phyloP scores from a whole-genome alignment of 2,888 invertebrate species.

The Pseudococcus viburni region DNA sequence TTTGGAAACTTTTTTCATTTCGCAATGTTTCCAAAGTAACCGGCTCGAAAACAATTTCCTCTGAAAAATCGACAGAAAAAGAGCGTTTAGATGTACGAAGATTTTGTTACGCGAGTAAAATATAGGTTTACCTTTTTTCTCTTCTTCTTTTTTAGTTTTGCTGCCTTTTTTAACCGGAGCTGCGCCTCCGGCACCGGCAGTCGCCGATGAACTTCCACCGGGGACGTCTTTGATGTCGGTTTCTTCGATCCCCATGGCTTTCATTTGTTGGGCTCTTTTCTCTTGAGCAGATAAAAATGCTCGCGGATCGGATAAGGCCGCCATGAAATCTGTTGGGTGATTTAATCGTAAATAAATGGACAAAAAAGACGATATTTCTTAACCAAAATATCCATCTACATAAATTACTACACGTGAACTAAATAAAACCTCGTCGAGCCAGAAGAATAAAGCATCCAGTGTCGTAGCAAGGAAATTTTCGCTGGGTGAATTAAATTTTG shows the following conservation, averaged over 20 bases:
- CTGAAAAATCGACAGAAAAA: conserved; percentile 68
- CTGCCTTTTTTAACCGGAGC: conserved; percentile 70
- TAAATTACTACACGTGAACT: no score
- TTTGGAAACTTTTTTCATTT: conserved; percentile 91
- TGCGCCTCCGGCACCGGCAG: conserved; percentile 68
- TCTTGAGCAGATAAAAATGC: conserved; percentile 91
- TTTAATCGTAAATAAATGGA: no score
- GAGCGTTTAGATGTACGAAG: no score
- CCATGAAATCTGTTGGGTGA: conserved; percentile 87
- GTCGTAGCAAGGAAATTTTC: no score
- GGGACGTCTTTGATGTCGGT: conserved; percentile 73
- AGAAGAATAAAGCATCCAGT: no score
- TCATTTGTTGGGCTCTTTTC: conserved; percentile 92
- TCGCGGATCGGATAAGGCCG: conserved; percentile 94
- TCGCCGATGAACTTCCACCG: conserved; percentile 67
- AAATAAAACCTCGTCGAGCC: no score
- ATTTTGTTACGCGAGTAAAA: no score
- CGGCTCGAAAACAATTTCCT: conserved; percentile 82
- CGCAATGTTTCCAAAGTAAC: conserved; percentile 90
- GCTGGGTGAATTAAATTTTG: no score
- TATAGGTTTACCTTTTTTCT: conserved; percentile 77
- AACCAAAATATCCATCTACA: no score
- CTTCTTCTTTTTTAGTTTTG: conserved; percentile 75
- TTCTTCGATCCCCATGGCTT: conserved; percentile 94
- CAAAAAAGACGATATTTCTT: no score